Base-by-base conservation (phyloP, 2,797 vertebrate genomes). In the Enteromius fasciolatus region DNA sequence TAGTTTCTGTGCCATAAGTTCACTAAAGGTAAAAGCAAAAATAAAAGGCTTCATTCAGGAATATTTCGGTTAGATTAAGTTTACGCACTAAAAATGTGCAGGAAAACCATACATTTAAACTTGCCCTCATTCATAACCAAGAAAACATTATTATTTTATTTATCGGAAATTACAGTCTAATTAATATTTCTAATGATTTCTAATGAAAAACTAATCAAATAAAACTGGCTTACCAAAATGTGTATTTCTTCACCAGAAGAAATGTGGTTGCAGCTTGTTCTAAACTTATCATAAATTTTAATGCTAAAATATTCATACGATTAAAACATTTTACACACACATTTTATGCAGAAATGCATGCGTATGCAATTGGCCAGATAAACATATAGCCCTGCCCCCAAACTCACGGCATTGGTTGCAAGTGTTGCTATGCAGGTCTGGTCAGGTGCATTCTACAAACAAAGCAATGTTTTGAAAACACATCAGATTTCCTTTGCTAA, bases 381-480 rank as follows among this genome's bases (percentile, higher is more conserved):
- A 39, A 57, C n/a, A 75, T 39, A 36, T 75, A 25, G 14, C 23
- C 12, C 50, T 2, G 20, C 50, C 33, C 52, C 3, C 20, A 57
- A 39, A 41, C 14, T 9, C 0, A 1, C 12, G 20, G 12, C 33
- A 41, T 57, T 59, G 73, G 33, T 25, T 57, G 7, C 15, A 25
- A 10, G 52, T 75, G 73, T 57, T 57, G 52, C 57, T 70, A 17
- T 52, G 17, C 57, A 25, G 17, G 48, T n/a, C 50, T 74, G 72
- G 5, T 39, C 4, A 14, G 48, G 31, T 39, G n/a, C 33, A 25
- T 59, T 36, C 36, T 20, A 31, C 50, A 33, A 52, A 68, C n/a
- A 46, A 25, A 66, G 70, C 59, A 77, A 48, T 54, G 80, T 50
- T 73, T 52, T 73, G 25, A 52, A 52, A 73, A 73, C 73, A 28